Percentiles rank a stretch among this genome's conserved stretches.
These are phyloP conservation scores for Embidobia sp. DNA, from an alignment of 2,888 invertebrate genomes.

Conservation along the genomic window DNA sequence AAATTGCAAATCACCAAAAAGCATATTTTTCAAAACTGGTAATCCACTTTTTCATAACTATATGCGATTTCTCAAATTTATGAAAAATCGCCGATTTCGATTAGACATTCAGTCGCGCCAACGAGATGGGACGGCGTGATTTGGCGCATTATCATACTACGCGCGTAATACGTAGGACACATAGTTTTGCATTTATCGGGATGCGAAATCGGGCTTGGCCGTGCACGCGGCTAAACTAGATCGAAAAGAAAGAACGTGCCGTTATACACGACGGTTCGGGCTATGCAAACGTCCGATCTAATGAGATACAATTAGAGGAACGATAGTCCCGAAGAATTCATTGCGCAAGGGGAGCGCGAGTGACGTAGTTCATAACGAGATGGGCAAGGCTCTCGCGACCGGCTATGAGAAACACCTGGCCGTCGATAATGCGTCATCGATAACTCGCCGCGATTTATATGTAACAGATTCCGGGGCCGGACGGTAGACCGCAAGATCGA, in stretches of 20 bases:
- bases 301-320: slow-evolving; percentile 65
- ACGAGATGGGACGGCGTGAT: too few species aligned
- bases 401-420: slow-evolving; percentile 21
- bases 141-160: slow-evolving; percentile 24
- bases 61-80: too few species aligned
- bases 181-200: slow-evolving; percentile 42
- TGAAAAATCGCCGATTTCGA: too few species aligned
- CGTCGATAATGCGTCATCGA: slow-evolving; percentile 28
- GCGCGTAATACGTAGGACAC: slow-evolving; percentile 6
- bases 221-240: slow-evolving; percentile 30
- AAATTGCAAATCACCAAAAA: too few species aligned
- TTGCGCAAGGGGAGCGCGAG: slow-evolving; percentile 23
- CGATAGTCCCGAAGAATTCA: slow-evolving; percentile 58
- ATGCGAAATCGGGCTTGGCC: slow-evolving; percentile 25
- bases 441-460: slow-evolving; percentile 21
- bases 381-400: slow-evolving; percentile 1
- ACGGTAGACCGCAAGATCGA: too few species aligned
- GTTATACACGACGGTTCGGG: slow-evolving; percentile 49
- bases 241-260: slow-evolving; percentile 49
- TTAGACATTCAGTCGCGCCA: too few species aligned
- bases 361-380: slow-evolving; percentile 51
- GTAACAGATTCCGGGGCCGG: slow-evolving; percentile 19
- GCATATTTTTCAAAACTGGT: too few species aligned
- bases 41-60: too few species aligned
- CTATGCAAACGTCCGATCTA: slow-evolving; percentile 63